phyloP scores from a whole-genome alignment of 1,140 invertebrate genomes.

The Oryzaephilus surinamensis region DNA sequence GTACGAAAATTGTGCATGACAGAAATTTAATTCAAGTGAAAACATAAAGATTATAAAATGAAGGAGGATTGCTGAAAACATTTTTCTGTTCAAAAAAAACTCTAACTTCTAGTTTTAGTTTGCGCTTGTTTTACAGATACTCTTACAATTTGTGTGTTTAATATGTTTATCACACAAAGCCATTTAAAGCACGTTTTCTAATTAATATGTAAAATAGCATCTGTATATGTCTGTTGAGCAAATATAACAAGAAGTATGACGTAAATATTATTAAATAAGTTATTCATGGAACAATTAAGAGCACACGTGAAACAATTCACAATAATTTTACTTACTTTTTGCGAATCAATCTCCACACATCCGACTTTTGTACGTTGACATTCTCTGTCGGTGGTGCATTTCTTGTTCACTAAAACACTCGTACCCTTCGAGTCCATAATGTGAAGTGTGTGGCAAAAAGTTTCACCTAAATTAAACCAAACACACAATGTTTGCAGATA shows the following conservation, averaged over 20 bases:
- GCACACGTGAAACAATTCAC: not conserved
- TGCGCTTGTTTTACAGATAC: no score
- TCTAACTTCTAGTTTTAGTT: no score
- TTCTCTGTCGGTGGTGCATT: conserved; percentile 48
- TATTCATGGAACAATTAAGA: not conserved
- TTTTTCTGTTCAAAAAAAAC: no score
- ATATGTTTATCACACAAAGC: no score
- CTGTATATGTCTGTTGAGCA: not conserved
- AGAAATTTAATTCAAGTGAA: no score
- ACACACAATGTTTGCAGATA: not conserved
- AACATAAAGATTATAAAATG: no score
- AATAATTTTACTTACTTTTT: conserved; percentile 41
- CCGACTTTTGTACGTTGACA: conserved; percentile 50
- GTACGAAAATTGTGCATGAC: no score
- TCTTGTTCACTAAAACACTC: conserved; percentile 54
- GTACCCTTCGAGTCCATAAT: conserved; percentile 52
- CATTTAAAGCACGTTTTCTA: no score
- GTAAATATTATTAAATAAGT: not conserved
- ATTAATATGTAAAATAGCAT: no score
- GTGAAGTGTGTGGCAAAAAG: conserved; percentile 54
- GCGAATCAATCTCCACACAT: conserved; percentile 51
- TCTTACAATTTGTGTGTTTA: no score
- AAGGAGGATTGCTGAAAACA: no score
- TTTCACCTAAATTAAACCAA: conserved; percentile 37
- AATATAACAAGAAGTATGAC: not conserved